Evolutionary conservation across 2,888 invertebrate genomes (phyloP).

Genomic region (Muscina levida): DNA sequence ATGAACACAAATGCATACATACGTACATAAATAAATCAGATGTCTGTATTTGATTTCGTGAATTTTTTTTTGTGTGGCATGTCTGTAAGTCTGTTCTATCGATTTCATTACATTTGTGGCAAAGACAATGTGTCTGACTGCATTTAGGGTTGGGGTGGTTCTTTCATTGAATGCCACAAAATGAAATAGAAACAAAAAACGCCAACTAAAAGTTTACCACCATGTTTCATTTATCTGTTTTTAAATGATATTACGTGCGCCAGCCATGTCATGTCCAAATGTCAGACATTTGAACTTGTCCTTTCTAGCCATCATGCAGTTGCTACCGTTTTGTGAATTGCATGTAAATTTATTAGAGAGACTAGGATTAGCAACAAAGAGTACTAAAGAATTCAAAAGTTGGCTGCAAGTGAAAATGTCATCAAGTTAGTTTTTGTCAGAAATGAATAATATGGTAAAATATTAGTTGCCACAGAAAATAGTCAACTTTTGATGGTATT

Average conservation of each 20-base stretch:
- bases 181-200: background rate
- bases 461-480: too few species aligned
- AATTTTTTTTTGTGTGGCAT: conserved; percentile 14
- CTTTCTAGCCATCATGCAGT: background rate
- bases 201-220: conserved; percentile 24
- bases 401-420: too few species aligned
- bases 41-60: conserved; percentile 28
- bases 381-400: background rate
- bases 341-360: conserved; percentile 23
- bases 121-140: conserved; percentile 44
- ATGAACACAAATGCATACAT: background rate
- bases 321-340: too few species aligned
- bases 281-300: conserved; percentile 40
- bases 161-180: conserved; percentile 9
- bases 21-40: conserved; percentile 11
- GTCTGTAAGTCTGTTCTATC: background rate
- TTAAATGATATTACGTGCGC: conserved; percentile 42
- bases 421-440: too few species aligned
- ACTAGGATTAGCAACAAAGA: conserved; percentile 1
- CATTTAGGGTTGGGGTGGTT: conserved; percentile 29
- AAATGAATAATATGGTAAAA: too few species aligned
- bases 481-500: too few species aligned
- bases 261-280: conserved; percentile 39
- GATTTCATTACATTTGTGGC: conserved; percentile 28
- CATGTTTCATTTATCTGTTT: conserved; percentile 43